phyloP scores from a whole-genome alignment of 2,888 invertebrate genomes.

The Dione juno region DNA sequence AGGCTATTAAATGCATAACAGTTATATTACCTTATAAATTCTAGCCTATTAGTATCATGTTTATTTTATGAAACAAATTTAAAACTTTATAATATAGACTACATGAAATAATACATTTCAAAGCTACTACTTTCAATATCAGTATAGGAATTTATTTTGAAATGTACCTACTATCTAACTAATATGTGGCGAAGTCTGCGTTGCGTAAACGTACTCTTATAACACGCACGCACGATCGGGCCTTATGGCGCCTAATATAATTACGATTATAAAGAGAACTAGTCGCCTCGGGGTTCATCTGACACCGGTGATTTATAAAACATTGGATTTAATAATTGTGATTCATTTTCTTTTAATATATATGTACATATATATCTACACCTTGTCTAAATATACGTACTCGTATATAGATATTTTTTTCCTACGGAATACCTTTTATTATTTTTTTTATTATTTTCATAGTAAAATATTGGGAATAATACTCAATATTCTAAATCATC shows the following conservation, averaged over 20 bases:
- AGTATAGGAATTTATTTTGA: neutral
- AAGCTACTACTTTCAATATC: neutral
- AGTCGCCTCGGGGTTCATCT: constrained; percentile 62
- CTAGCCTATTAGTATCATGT: neutral
- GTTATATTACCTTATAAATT: neutral
- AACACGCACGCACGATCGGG: constrained; percentile 59
- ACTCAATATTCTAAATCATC: too few relatives aligned
- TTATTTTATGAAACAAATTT: neutral
- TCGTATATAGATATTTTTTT: too few relatives aligned
- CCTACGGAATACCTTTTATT: too few relatives aligned
- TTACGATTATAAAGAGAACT: constrained; percentile 58
- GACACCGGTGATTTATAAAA: constrained; percentile 51
- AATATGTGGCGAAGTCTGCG: constrained; percentile 39
- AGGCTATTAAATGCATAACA: constrained; percentile 4
- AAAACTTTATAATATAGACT: neutral
- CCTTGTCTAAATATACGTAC: neutral
- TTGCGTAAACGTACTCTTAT: constrained; percentile 68
- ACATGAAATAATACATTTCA: neutral
- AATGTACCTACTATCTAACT: neutral
- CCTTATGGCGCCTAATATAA: constrained; percentile 50
- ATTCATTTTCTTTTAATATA: neutral
- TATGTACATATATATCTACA: neutral
- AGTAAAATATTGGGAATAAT: too few relatives aligned
- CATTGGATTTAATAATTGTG: constrained; percentile 23
- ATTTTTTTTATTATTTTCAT: too few relatives aligned